phyloP scores from a whole-genome alignment of 2,888 invertebrate species.

The Cartodere bifasciata region DNA sequence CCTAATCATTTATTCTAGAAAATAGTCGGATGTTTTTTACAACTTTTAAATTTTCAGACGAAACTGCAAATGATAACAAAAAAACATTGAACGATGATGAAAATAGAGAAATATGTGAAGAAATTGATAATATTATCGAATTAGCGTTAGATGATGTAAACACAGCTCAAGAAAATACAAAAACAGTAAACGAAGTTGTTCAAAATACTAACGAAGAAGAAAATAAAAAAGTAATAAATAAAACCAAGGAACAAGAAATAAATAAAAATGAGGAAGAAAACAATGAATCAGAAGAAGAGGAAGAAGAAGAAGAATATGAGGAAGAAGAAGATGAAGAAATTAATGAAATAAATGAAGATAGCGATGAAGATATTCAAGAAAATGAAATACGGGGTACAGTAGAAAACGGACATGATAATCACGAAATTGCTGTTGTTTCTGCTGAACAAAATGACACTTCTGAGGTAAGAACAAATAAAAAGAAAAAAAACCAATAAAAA shows the following conservation, averaged over 20 bases:
- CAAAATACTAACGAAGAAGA: slow-evolving; percentile 11
- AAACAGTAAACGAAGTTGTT: slow-evolving; percentile 4
- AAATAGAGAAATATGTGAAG: slow-evolving; percentile 15
- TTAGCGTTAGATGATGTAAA: slow-evolving; percentile 30
- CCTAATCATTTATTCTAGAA: no score
- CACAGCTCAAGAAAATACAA: slow-evolving; percentile 4
- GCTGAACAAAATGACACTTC: no score
- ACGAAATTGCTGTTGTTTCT: no score
- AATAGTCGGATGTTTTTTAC: no score
- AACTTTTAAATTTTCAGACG: no score
- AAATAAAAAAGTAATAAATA: slow-evolving; percentile 24
- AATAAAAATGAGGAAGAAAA: slow-evolving; percentile 30
- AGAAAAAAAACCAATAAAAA: no score
- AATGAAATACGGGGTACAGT: no score
- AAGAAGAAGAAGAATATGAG: slow-evolving; percentile 19
- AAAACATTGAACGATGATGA: slow-evolving; percentile 19
- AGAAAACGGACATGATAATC: no score
- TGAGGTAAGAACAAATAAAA: no score
- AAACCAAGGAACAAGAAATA: slow-evolving; percentile 21
- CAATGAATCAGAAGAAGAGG: slow-evolving; percentile 31
- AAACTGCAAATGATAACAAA: no score
- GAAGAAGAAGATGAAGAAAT: slow-evolving; percentile 16
- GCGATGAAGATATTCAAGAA: slow-evolving; percentile 17
- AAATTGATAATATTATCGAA: slow-evolving; percentile 31
- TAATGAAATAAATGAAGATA: slow-evolving; percentile 18